Base-by-base conservation (phyloP, 2,113 vertebrate genomes). In the Capra hircus region DNA sequence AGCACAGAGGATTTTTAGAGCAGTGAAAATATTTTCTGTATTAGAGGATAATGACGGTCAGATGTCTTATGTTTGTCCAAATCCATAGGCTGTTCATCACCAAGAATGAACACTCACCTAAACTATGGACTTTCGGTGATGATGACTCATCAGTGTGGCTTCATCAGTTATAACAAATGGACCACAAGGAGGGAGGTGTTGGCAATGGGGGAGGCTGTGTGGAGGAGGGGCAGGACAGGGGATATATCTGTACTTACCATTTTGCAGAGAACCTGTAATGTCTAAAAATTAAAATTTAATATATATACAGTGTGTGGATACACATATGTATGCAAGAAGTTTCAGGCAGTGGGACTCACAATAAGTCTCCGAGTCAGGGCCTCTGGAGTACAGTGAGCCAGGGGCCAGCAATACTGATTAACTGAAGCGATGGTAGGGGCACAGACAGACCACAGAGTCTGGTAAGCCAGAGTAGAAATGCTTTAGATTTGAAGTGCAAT, bases 391-490 rank as follows among this genome's bases (percentile, higher is more conserved):
- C 6, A 2, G 67, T 4, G 12, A 64, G 27, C 25, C 1, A 11
- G 53, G 17, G 6, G 7, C 33, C 43, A 14, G 10, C 2, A 15
- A 10, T 19, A 4, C 13, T 6, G 28, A 9, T 27, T 8, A 15
- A 25, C 0, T 9, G 9, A 11, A 14, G 5, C 14, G 28, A 84
- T 6, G 11, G 11, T 3, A 1, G 15, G 17, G 5, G 19, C 36
- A 33, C 62, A 13, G 62, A 23, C 43, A 25, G 28, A 1, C 14
- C 6, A 1, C 0, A 19, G 0, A 4, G 27, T 30, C 50, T 50
- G 1, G 6, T 30, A 62, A 88, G 50, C 57, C 21, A 23, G 45
- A 10, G 17, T 11, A 9, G 83, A 86, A 30, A 16, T 10, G 13
- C 30, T 45, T n/a, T 21, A 11, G 16, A 15, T 14, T 4, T 62